Evolutionary conservation across 2,113 vertebrate genomes (phyloP).

Genomic region (Crotophaga sulcirostris): DNA sequence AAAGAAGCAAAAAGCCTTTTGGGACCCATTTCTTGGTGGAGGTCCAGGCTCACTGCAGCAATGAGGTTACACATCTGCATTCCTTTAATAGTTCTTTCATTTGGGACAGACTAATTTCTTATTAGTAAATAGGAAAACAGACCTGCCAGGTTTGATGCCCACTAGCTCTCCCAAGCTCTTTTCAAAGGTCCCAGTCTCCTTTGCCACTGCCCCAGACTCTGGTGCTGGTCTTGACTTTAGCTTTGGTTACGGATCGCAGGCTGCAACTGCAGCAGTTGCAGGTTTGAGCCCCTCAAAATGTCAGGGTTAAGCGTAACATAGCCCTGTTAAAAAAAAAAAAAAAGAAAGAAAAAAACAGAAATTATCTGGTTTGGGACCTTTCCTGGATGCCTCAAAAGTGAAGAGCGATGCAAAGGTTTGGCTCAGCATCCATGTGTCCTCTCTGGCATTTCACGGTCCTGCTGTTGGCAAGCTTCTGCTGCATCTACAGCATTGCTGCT

Average conservation of each 20-base stretch:
- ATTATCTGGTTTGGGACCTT: not conserved
- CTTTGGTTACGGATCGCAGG: not conserved
- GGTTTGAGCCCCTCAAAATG: not conserved
- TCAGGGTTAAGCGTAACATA: not conserved
- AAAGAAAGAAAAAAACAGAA: fast-evolving
- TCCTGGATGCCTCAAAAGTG: fast-evolving
- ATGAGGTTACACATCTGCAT: not conserved
- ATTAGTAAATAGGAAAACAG: not conserved
- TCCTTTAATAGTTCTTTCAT: not conserved
- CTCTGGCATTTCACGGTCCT: not conserved
- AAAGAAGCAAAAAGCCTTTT: not conserved
- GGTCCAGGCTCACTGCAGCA: not conserved
- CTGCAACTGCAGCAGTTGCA: not conserved
- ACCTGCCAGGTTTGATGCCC: not conserved
- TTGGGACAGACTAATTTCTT: not conserved
- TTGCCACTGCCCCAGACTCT: not conserved
- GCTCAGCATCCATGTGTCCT: fast-evolving
- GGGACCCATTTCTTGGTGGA: not conserved
- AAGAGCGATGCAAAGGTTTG: fast-evolving
- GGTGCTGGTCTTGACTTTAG: fast-evolving
- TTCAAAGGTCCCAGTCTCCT: not conserved
- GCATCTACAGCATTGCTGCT: not conserved
- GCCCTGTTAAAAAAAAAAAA: not conserved
- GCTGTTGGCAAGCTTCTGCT: not conserved
- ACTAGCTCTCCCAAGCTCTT: not conserved